Evolutionary conservation across 2,888 invertebrate species (phyloP).

Genomic region (Lasioglossum oenotherae): DNA sequence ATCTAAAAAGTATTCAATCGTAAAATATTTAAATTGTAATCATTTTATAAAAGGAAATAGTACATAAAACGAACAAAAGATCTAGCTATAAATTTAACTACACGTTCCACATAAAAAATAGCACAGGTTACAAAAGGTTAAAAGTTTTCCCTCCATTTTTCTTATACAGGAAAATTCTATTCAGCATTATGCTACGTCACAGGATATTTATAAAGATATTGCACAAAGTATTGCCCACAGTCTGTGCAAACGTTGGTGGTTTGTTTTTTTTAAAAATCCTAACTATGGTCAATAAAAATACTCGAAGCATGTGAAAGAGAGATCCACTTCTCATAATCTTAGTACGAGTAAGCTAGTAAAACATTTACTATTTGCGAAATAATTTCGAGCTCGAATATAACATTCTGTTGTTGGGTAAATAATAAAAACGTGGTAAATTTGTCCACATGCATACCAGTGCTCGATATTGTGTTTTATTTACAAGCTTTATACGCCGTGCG

Average conservation of each 20-base stretch:
- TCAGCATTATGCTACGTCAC: not conserved
- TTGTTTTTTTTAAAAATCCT: not conserved
- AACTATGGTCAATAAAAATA: not conserved
- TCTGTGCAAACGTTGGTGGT: not conserved
- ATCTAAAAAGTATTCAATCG: not conserved
- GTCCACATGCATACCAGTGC: no score
- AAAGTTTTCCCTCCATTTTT: not conserved
- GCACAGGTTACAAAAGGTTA: not conserved
- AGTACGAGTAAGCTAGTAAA: not conserved
- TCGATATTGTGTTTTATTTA: not conserved
- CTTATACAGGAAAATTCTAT: not conserved
- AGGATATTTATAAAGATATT: not conserved
- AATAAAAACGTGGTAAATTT: not conserved
- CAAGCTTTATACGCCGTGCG: not conserved
- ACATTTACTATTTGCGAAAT: not conserved
- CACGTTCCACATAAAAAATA: not conserved
- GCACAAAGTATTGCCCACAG: not conserved
- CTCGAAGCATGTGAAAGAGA: not conserved
- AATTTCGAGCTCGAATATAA: not conserved
- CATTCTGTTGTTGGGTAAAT: not conserved
- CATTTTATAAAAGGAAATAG: no score
- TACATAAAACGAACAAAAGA: no score
- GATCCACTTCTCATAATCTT: no score
- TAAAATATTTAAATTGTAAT: no score
- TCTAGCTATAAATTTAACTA: not conserved